These are phyloP conservation scores for Pachypanchax playfairii DNA, from an alignment of 2,113 vertebrate genomes.

Conservation along the genomic window DNA sequence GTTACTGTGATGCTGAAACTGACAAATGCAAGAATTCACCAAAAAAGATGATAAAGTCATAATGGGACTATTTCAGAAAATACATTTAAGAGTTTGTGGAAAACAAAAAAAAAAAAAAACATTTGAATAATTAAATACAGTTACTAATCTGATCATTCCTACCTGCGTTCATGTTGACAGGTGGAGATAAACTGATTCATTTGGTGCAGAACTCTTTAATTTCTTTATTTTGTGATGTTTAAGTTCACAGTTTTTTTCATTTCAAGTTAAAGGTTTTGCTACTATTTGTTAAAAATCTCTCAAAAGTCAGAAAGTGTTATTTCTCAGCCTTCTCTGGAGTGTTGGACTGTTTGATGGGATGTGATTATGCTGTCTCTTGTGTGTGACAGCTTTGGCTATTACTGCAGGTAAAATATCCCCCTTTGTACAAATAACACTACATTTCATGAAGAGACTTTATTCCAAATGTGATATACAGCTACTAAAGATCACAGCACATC, in stretches of 20 bases:
- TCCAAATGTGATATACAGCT: conserved; percentile 3
- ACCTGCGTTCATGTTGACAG: no score
- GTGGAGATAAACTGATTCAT: no score
- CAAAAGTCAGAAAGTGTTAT: conserved; percentile 2
- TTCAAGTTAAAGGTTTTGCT: no score
- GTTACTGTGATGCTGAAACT: conserved; percentile 17
- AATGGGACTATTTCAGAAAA: conserved; percentile 3
- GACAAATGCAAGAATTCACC: background rate
- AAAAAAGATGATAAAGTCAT: conserved; percentile 11
- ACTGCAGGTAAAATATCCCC: conserved; percentile 14
- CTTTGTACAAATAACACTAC: conserved; percentile 8
- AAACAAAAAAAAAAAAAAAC: no score
- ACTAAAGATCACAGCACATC: no score
- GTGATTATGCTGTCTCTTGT: conserved; percentile 33
- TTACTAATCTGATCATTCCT: no score
- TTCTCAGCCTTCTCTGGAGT: conserved; percentile 18
- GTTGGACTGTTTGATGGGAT: conserved; percentile 25
- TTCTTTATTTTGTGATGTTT: no score
- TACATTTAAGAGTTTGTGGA: background rate
- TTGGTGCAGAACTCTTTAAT: background rate
- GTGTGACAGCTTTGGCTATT: conserved; percentile 15
- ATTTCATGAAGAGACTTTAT: background rate
- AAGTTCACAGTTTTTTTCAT: no score
- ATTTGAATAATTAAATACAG: no score
- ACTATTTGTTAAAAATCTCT: background rate